Percentiles rank a stretch among this genome's conserved stretches.
phyloP scores from a whole-genome alignment of 2,113 vertebrate species.

The Tautogolabrus adspersus region DNA sequence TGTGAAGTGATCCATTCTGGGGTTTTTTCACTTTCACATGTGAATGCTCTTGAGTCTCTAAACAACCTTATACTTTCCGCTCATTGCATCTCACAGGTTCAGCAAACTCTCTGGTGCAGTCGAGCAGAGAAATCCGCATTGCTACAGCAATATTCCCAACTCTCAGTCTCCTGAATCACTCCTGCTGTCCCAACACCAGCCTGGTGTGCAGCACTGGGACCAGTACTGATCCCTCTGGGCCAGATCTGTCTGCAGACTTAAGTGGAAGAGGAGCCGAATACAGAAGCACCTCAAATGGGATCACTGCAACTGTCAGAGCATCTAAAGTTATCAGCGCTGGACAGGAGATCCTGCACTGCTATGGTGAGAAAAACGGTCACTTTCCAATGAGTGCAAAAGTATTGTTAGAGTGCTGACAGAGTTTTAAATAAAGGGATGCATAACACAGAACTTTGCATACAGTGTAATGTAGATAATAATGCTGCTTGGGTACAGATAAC shows the following conservation, averaged over 20 bases:
- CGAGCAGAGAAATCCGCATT: constrained; percentile 85
- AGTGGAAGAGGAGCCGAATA: not conserved
- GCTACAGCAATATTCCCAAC: constrained; percentile 92
- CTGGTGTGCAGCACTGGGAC: constrained; percentile 84
- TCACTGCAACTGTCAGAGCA: constrained; percentile 84
- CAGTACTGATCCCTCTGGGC: constrained; percentile 33
- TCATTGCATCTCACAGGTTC: constrained; percentile 41
- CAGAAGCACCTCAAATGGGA: not conserved
- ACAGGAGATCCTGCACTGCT: constrained; percentile 94
- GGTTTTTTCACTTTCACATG: not conserved
- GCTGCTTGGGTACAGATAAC: too few species aligned
- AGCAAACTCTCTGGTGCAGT: constrained; percentile 80
- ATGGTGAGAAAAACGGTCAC: constrained; percentile 82
- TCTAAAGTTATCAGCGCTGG: constrained; percentile 82
- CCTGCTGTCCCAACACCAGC: constrained; percentile 92
- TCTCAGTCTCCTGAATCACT: constrained; percentile 95
- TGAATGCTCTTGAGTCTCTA: not conserved
- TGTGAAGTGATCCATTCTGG: not conserved
- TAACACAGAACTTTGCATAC: not conserved
- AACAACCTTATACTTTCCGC: constrained; percentile 9
- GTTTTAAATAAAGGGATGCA: not conserved
- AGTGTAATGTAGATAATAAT: too few species aligned
- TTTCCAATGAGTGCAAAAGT: not conserved
- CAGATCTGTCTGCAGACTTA: constrained; percentile 26
- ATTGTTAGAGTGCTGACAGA: not conserved